Conservation (phyloP, 2,888 invertebrate species). For the Drosophila buzzatii region DNA sequence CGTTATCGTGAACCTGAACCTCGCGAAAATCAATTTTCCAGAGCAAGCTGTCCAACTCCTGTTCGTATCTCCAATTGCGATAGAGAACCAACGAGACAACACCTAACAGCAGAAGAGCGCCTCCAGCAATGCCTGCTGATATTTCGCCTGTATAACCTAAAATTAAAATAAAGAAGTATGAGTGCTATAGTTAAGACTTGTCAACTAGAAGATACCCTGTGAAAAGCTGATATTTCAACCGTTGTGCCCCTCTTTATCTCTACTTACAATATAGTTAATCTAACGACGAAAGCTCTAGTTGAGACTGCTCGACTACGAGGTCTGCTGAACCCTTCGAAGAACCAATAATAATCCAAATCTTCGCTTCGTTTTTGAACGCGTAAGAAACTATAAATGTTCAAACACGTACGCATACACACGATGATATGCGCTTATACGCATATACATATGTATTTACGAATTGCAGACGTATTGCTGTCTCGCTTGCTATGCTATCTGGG, state of each 20-base stretch:
- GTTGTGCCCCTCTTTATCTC: neutral
- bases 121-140: conserved; percentile 92
- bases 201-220: neutral
- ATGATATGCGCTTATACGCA: no score
- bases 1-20: conserved; percentile 90
- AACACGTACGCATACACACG: no score
- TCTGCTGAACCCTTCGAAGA: no score
- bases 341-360: no score
- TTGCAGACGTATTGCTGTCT: no score
- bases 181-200: no score
- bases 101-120: conserved; percentile 89
- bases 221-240: neutral
- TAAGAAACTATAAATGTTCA: no score
- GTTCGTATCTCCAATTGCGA: conserved; percentile 97
- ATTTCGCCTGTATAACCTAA: conserved; percentile 93
- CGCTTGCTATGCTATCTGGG: no score
- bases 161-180: neutral
- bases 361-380: no score
- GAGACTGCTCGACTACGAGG: no score
- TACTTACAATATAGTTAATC: neutral
- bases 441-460: no score
- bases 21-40: conserved; percentile 98
- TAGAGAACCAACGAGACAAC: conserved; percentile 92
- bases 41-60: conserved; percentile 95
- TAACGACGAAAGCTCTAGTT: no score